A percentile compares a stretch with the other conserved stretches of the same genome.
Evolutionary conservation across 2,797 vertebrate species (phyloP).

Genomic region (Aeoliscus strigatus): DNA sequence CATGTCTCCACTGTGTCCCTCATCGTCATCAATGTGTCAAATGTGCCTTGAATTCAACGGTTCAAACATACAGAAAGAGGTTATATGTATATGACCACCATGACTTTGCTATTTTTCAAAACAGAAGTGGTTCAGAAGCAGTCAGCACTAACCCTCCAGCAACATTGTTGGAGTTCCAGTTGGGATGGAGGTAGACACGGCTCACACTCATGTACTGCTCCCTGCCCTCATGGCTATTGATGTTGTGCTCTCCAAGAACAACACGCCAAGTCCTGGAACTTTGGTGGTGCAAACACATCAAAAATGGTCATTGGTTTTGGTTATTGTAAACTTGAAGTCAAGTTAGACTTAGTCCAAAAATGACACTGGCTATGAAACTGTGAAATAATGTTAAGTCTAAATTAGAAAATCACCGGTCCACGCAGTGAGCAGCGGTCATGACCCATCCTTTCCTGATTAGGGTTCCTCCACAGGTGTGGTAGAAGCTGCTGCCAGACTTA

Average conservation of each 20-base stretch:
- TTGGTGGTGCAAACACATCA: neutral
- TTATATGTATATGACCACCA: too few species aligned
- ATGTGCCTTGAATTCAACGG: too few species aligned
- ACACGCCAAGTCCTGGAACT: constrained; percentile 77
- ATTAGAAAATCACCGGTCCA: constrained; percentile 77
- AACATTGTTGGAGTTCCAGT: constrained; percentile 74
- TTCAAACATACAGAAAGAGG: too few species aligned
- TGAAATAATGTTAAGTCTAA: neutral
- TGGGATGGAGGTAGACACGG: constrained; percentile 73
- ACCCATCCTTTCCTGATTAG: constrained; percentile 82
- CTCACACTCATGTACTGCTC: constrained; percentile 81
- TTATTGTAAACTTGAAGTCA: too few species aligned
- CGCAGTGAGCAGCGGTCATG: constrained; percentile 88
- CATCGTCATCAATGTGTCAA: too few species aligned
- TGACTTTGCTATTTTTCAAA: neutral
- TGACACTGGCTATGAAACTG: neutral
- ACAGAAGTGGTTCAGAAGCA: constrained; percentile 3
- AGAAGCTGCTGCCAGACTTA: constrained; percentile 57
- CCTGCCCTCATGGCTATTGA: constrained; percentile 65
- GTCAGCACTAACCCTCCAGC: constrained; percentile 71
- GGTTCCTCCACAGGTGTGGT: constrained; percentile 87
- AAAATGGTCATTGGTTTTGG: too few species aligned
- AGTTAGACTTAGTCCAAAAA: neutral
- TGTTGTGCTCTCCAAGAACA: constrained; percentile 83
- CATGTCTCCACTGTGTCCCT: neutral